A percentile compares a stretch with the other conserved stretches of the same genome.
These are phyloP conservation scores for Caenorhabditis sp. DNA, from an alignment of 2,888 invertebrate species.

Conservation along the genomic window DNA sequence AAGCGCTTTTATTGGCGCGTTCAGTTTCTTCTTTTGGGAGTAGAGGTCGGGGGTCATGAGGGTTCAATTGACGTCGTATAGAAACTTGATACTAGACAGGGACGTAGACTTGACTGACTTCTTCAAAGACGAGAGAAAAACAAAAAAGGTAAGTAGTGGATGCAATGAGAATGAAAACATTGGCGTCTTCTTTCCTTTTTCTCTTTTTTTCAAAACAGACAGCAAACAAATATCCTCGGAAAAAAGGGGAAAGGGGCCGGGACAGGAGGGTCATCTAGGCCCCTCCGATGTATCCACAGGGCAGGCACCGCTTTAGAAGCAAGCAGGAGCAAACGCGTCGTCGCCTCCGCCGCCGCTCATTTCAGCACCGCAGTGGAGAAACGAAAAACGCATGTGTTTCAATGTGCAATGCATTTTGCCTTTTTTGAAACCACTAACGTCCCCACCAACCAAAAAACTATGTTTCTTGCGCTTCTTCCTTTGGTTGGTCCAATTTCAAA, in stretches of 20 bases:
- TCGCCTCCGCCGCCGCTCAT: no score
- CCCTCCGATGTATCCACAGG: conserved; percentile 8
- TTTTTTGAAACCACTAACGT: conserved; percentile 6
- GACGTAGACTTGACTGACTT: conserved; percentile 13
- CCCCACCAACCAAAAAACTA: no score
- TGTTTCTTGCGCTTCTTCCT: not conserved
- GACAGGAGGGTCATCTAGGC: conserved; percentile 4
- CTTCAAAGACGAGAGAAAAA: conserved; percentile 22
- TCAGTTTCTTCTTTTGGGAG: not conserved
- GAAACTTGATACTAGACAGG: conserved; percentile 57
- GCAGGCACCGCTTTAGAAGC: conserved; percentile 4
- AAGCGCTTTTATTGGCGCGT: not conserved
- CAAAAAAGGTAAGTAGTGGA: conserved; percentile 50
- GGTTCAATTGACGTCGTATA: conserved; percentile 13
- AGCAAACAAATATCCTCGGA: conserved; percentile 47
- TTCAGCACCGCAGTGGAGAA: conserved; percentile 6
- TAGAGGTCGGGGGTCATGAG: not conserved
- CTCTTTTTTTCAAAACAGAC: conserved; percentile 20
- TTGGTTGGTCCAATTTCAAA: no score
- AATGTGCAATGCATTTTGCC: conserved; percentile 47
- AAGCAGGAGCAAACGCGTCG: not conserved
- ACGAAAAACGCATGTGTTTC: conserved; percentile 52
- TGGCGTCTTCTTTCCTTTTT: conserved; percentile 19
- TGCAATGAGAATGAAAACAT: conserved; percentile 27
- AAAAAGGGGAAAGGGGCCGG: not conserved